A percentile compares a stretch with the other conserved stretches of the same genome.
Evolutionary conservation across 2,113 vertebrate species (phyloP).

Genomic region (Elaphurus davidianus): DNA sequence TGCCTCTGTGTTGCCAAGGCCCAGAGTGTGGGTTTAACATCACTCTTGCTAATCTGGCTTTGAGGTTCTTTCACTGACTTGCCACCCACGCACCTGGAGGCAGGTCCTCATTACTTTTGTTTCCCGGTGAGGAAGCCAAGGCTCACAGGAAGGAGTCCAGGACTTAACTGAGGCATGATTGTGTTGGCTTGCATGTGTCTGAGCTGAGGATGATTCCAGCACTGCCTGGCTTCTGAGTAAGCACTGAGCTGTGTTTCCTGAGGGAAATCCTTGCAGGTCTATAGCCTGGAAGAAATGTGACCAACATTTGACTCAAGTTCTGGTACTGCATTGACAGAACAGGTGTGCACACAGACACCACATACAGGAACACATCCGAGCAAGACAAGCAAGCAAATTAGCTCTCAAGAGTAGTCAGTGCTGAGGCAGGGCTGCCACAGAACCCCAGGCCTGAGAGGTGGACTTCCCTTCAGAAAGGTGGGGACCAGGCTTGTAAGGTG

Average conservation of each 20-base stretch:
- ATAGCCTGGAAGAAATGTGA: not conserved
- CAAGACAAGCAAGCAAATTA: accelerated
- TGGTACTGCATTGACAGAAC: not conserved
- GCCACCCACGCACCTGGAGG: too few species aligned
- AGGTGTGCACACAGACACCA: not conserved
- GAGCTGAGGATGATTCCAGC: too few species aligned
- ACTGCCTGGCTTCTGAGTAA: not conserved
- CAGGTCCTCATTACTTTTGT: not conserved
- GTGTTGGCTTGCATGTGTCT: too few species aligned
- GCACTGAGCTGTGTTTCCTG: not conserved
- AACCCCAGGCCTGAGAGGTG: not conserved
- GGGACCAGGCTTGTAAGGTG: not conserved
- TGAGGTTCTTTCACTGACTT: not conserved
- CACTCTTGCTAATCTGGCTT: not conserved
- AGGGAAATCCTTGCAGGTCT: too few species aligned
- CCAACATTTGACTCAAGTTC: not conserved
- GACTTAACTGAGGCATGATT: not conserved
- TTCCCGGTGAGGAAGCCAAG: not conserved
- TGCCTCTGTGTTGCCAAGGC: not conserved
- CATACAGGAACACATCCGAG: not conserved
- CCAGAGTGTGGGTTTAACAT: too few species aligned
- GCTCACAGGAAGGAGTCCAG: not conserved
- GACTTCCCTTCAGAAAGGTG: not conserved
- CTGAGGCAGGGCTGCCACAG: not conserved
- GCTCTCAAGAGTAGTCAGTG: too few species aligned